phyloP scores from a whole-genome alignment of 1,140 invertebrate species.

The Lerema accius region DNA sequence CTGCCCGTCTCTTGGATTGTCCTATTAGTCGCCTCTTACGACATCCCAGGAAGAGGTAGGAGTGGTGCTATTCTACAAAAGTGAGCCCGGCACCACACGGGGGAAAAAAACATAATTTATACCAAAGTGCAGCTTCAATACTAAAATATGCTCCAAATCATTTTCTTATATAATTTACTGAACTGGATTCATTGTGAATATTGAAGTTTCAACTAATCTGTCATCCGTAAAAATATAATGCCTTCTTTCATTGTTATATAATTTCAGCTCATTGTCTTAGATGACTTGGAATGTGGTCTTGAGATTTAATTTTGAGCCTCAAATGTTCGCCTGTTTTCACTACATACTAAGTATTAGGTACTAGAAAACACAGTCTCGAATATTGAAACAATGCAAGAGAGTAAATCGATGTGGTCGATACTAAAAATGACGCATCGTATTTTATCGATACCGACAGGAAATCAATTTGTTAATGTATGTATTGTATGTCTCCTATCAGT shows the following conservation, averaged over 20 bases:
- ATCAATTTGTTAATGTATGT: constrained; percentile 29
- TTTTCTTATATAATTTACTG: constrained; percentile 23
- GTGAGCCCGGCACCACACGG: too few species aligned
- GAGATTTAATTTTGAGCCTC: constrained; percentile 31
- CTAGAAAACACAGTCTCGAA: background rate
- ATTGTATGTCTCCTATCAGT: constrained; percentile 30
- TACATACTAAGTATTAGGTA: constrained; percentile 6
- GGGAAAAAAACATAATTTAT: constrained; percentile 22
- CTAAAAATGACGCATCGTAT: constrained; percentile 13
- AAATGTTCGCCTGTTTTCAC: constrained; percentile 25
- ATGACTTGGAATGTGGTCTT: constrained; percentile 24
- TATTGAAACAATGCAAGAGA: background rate
- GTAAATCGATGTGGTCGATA: constrained; percentile 2
- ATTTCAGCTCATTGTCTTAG: constrained; percentile 34
- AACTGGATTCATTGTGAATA: constrained; percentile 18
- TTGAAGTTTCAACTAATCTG: constrained; percentile 14
- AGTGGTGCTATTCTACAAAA: too few species aligned
- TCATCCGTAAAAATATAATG: constrained; percentile 37
- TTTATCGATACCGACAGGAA: constrained; percentile 24
- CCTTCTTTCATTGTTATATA: constrained; percentile 46
- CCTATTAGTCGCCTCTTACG: too few species aligned
- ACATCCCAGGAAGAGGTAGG: too few species aligned
- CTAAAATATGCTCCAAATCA: constrained; percentile 11
- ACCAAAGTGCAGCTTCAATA: constrained; percentile 19
- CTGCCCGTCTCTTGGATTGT: too few species aligned